Base-by-base conservation (phyloP, 2,113 vertebrate genomes). In the Podocnemis expansa region DNA sequence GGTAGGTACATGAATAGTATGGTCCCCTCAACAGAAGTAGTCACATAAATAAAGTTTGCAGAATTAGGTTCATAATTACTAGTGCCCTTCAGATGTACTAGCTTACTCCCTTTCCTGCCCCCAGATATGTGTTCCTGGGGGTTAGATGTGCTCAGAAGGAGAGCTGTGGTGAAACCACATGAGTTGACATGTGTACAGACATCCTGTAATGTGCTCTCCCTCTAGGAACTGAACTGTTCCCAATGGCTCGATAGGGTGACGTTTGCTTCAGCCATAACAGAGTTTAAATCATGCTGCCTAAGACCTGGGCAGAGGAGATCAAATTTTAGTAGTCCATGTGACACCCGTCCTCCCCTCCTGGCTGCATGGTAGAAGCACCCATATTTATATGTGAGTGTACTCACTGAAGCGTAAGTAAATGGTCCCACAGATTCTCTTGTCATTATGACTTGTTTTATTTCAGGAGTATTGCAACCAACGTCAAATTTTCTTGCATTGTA, bases 231-330 rank as follows among this genome's bases (percentile, higher is more conserved):
- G 43, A 45, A 45, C 73, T 76, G 13, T 12, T 43, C 13, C 24
- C 29, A 47, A 47, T 2, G 0, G 49, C 45, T 84, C 43, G 78
- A 67, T 10, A 47, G 1, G 3, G 54, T 1, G 2, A 12, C 12
- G 76, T 22, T 31, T 0, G 0, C 17, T 27, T 88, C 0, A 0
- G 56, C 43, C 1, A 1, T 45, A 41, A 38, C 41, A 67, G 58
- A 76, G 54, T 4, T 86, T 67, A 41, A 51, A 24, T 41, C 82
- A 51, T 0, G 0, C 0, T 3, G 70, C 54, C 58, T 84, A 91
- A 84, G 3, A 56, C 45, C 81, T 1, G 0, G 2, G 10, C 34
- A 27, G 7, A 6, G 78, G 63, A 84, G 31, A 60, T 31, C 51
- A 47, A 78, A 47, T 79, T 88, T n/a, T 43, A n/a, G 47, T 34